A percentile compares a stretch with the other conserved stretches of the same genome.
phyloP scores from a whole-genome alignment of 2,797 vertebrate species.

The Rhincodon typus region DNA sequence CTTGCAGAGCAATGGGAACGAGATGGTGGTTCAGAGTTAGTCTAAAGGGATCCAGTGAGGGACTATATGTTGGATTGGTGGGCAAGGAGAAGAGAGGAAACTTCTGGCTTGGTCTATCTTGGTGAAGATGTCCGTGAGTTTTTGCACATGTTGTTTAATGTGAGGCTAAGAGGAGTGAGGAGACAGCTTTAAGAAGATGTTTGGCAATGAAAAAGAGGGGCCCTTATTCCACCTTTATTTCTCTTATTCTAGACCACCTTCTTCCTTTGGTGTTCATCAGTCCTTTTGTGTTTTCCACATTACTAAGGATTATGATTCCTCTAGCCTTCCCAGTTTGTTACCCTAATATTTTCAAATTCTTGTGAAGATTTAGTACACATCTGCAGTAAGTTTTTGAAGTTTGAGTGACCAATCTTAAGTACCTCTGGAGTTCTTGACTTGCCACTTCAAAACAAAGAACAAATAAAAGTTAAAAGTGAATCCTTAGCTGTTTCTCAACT shows the following conservation, averaged over 20 bases:
- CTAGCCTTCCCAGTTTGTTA: background rate
- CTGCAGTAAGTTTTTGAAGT: background rate
- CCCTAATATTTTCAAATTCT: background rate
- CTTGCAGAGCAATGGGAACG: background rate
- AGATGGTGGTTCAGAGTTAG: background rate
- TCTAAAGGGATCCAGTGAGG: background rate
- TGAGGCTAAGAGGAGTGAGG: background rate
- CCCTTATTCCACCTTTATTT: too few species aligned
- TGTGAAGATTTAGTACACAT: background rate
- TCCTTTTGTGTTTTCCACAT: background rate
- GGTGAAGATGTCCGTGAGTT: background rate
- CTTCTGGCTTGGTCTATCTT: background rate
- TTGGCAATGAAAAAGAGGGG: background rate
- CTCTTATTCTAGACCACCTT: background rate
- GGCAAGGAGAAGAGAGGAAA: background rate
- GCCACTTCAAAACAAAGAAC: background rate
- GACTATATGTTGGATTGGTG: too few species aligned
- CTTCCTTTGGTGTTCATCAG: background rate
- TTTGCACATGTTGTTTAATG: background rate
- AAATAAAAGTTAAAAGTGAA: background rate
- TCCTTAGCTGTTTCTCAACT: too few species aligned
- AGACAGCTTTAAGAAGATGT: background rate
- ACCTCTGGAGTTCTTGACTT: background rate
- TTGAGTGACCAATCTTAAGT: background rate
- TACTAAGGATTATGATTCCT: background rate